These are phyloP conservation scores for Andrena bucephala DNA, from an alignment of 2,888 invertebrate species.

Conservation along the genomic window DNA sequence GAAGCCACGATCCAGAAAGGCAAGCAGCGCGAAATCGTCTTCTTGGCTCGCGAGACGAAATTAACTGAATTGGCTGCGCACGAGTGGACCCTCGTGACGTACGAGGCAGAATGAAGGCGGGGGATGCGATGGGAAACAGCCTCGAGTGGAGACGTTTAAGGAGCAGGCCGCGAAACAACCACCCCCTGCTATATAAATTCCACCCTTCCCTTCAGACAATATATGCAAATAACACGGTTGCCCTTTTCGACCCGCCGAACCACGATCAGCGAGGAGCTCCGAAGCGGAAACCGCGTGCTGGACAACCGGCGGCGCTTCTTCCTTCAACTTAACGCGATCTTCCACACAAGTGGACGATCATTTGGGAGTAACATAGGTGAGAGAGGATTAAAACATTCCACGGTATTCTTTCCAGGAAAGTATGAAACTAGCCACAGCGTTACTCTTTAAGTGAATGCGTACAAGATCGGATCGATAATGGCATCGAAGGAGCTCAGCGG, in stretches of 20 bases:
- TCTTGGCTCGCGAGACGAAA: constrained; percentile 59
- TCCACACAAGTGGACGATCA: too few species aligned
- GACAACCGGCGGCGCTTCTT: not conserved
- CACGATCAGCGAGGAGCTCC: not conserved
- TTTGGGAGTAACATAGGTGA: too few species aligned
- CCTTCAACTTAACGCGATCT: too few species aligned
- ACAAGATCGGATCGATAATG: not conserved
- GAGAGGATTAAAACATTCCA: too few species aligned
- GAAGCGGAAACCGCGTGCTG: not conserved
- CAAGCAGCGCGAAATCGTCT: constrained; percentile 68
- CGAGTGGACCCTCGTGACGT: constrained; percentile 57
- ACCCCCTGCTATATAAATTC: constrained; percentile 30
- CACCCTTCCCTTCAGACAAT: constrained; percentile 27
- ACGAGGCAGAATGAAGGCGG: constrained; percentile 30
- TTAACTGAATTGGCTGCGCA: constrained; percentile 68
- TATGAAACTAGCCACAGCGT: too few species aligned
- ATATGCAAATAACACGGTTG: constrained; percentile 52
- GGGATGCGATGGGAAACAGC: constrained; percentile 22
- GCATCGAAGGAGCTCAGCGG: not conserved
- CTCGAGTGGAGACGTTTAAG: constrained; percentile 25
- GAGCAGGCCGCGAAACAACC: constrained; percentile 6
- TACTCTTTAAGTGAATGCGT: too few species aligned
- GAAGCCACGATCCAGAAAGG: constrained; percentile 59
- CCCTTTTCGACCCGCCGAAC: constrained; percentile 26
- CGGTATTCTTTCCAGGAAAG: too few species aligned